phyloP scores from a whole-genome alignment of 2,797 vertebrate genomes.

The Epinephelus malabaricus region DNA sequence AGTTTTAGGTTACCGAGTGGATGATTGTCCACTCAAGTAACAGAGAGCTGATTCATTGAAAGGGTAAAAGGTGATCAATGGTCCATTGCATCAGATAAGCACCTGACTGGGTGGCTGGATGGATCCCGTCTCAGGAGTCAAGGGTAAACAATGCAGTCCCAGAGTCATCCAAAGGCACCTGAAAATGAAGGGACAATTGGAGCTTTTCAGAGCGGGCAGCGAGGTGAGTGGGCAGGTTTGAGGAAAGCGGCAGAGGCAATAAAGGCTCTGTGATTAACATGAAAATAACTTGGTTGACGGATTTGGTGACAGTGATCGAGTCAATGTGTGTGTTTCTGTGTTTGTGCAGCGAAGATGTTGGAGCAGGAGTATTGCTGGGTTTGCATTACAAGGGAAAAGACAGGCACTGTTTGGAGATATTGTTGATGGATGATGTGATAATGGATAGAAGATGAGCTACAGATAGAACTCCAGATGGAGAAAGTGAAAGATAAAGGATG shows the following conservation, averaged over 20 bases:
- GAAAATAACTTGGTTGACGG: conserved; percentile 61
- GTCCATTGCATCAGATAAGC: conserved; percentile 86
- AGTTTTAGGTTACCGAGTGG: conserved; percentile 76
- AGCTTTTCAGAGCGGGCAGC: conserved; percentile 75
- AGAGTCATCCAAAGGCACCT: conserved; percentile 67
- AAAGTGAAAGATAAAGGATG: conserved; percentile 52
- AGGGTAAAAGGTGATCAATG: conserved; percentile 83
- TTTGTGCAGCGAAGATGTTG: conserved; percentile 23
- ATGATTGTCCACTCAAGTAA: conserved; percentile 68
- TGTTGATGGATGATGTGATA: conserved; percentile 64
- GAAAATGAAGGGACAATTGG: conserved; percentile 75
- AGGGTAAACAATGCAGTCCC: conserved; percentile 77
- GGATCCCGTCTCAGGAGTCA: conserved; percentile 59
- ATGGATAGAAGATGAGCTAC: conserved; percentile 58
- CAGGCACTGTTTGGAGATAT: conserved; percentile 38
- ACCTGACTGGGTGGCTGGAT: conserved; percentile 76
- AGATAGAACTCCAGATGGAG: conserved; percentile 61
- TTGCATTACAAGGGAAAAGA: conserved; percentile 39
- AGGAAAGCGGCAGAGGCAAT: conserved; percentile 60
- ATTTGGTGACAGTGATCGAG: conserved; percentile 35
- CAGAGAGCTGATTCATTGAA: conserved; percentile 78
- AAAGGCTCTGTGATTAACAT: conserved; percentile 62
- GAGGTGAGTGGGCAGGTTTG: conserved; percentile 54
- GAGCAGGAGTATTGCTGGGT: conserved; percentile 25
- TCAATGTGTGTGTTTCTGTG: neutral